Percentiles rank a stretch among this genome's conserved stretches.
phyloP scores from a whole-genome alignment of 2,113 vertebrate species.

The Pipa parva region DNA sequence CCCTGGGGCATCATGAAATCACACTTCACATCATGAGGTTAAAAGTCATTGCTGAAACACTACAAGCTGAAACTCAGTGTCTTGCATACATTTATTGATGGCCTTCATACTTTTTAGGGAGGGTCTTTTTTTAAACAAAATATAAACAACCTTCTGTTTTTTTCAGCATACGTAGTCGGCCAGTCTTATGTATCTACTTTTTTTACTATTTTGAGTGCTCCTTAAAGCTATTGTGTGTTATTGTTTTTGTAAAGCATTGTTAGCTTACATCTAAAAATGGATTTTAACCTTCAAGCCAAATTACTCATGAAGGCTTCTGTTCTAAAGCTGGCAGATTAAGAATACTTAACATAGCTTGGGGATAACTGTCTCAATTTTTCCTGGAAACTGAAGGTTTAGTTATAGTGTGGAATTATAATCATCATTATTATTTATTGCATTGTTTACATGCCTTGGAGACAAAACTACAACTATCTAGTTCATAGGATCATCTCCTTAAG shows the following conservation, averaged over 20 bases:
- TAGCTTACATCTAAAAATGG: constrained; percentile 3
- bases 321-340: background rate
- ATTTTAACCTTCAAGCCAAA: background rate
- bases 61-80: background rate
- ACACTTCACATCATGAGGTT: no score
- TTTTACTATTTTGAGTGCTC: no score
- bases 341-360: background rate
- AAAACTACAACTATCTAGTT: constrained; percentile 6
- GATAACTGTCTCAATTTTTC: background rate
- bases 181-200: no score
- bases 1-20: no score
- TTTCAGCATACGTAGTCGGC: no score
- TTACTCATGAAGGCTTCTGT: constrained; percentile 14
- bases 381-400: background rate
- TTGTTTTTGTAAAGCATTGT: background rate
- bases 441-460: background rate
- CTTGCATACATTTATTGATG: background rate
- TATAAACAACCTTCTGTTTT: no score
- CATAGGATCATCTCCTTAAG: background rate
- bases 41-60: no score
- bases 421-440: constrained; percentile 21
- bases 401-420: constrained; percentile 2
- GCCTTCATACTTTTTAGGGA: no score
- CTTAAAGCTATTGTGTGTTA: background rate
- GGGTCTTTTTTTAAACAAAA: no score